Evolutionary conservation across 2,113 vertebrate genomes (phyloP).

Genomic region (Phycodurus eques): DNA sequence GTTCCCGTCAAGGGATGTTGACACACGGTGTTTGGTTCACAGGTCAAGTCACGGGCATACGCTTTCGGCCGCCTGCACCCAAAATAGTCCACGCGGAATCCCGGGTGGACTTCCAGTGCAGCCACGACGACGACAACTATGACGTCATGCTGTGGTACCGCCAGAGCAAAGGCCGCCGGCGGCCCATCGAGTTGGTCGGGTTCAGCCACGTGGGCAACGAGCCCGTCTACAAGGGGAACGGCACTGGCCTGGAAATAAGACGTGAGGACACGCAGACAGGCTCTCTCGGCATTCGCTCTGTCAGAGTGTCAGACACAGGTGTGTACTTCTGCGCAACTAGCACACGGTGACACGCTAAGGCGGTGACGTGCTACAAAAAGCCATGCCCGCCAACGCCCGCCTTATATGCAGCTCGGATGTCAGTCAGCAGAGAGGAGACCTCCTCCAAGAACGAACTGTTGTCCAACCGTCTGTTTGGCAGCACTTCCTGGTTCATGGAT

Average conservation of each 20-base stretch:
- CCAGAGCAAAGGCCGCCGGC: conserved; percentile 11
- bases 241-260: conserved; percentile 20
- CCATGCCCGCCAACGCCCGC: not conserved
- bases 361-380: not conserved
- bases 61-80: conserved; percentile 15
- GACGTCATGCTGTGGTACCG: conserved; percentile 54
- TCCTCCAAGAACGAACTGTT: too few species aligned
- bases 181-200: conserved; percentile 48
- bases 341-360: conserved; percentile 58
- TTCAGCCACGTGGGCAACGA: not conserved
- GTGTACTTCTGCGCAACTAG: conserved; percentile 69
- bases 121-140: conserved; percentile 14
- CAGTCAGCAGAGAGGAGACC: not conserved
- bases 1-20: not conserved
- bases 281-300: conserved; percentile 34
- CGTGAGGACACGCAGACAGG: conserved; percentile 9
- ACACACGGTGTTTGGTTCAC: conserved; percentile 12
- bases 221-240: conserved; percentile 21
- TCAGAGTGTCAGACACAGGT: conserved; percentile 43
- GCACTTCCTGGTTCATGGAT: conserved; percentile 6
- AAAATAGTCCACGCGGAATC: conserved; percentile 1
- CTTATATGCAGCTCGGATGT: not conserved
- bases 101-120: conserved; percentile 34
- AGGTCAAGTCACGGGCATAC: conserved; percentile 27
- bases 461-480: conserved; percentile 16